A percentile compares a stretch with the other conserved stretches of the same genome.
Evolutionary conservation across 2,888 invertebrate genomes (phyloP).

Genomic region (Halocaridina rubra): DNA sequence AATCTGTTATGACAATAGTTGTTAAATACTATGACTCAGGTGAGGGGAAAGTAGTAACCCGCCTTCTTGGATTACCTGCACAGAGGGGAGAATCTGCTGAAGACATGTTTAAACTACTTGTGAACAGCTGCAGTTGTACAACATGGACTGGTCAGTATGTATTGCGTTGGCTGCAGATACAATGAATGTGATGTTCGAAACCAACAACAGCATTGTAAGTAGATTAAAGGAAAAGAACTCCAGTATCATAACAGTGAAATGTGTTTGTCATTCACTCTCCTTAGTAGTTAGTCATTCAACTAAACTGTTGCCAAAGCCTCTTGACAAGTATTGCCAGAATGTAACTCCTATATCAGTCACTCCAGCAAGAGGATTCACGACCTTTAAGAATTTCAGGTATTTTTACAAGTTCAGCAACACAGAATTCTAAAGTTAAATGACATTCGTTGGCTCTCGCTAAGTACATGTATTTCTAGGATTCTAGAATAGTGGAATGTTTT

Average conservation of each 20-base stretch:
- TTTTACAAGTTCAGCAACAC: not conserved
- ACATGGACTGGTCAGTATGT: not conserved
- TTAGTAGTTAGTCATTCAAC: conserved; percentile 26
- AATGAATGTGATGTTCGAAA: not conserved
- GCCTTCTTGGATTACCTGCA: conserved; percentile 10
- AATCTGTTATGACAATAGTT: conserved; percentile 27
- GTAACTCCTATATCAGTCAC: conserved; percentile 3
- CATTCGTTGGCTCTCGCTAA: not conserved
- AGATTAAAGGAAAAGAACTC: conserved; percentile 26
- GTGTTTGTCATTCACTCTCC: conserved; percentile 23
- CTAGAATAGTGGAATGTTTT: conserved; percentile 5
- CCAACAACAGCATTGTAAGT: conserved; percentile 22
- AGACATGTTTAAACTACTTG: not conserved
- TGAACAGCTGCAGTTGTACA: not conserved
- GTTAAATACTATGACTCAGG: conserved; percentile 19
- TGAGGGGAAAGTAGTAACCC: not conserved
- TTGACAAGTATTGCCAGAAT: not conserved
- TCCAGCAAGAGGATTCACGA: not conserved
- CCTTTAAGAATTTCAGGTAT: not conserved
- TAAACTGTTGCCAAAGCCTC: not conserved
- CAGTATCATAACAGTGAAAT: conserved; percentile 10
- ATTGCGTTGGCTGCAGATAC: conserved; percentile 14
- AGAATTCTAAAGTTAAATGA: not conserved
- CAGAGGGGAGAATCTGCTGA: conserved; percentile 16
- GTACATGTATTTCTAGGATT: conserved; percentile 4